Conservation (phyloP, 2,113 vertebrate genomes). For the Podilymbus podiceps region DNA sequence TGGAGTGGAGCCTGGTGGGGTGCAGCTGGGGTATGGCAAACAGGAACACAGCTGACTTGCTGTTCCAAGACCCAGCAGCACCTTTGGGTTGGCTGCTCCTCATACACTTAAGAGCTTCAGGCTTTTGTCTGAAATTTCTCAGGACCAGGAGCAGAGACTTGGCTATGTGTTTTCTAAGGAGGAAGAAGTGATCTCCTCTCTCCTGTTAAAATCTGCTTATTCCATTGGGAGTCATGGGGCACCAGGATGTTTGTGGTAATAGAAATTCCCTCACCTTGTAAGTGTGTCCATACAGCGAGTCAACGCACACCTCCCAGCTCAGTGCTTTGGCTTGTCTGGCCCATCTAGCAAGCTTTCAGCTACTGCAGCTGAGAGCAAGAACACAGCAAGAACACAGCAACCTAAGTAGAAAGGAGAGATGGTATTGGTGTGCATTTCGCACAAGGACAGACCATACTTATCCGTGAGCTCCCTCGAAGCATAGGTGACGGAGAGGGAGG, state of each 20-base stretch:
- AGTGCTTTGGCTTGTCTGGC: not conserved
- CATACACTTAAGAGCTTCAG: not conserved
- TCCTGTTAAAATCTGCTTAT: not conserved
- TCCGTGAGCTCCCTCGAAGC: not conserved
- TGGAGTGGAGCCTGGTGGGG: not conserved
- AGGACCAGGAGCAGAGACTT: not conserved
- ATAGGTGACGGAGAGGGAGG: not conserved
- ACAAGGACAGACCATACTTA: not conserved
- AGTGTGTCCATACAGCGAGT: not conserved
- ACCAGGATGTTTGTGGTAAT: not conserved
- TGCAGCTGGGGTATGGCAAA: not conserved
- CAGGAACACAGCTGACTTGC: not conserved
- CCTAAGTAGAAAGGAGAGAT: not conserved
- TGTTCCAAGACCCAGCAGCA: not conserved
- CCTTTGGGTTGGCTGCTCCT: not conserved
- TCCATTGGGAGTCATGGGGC: not conserved
- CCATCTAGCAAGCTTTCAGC: not conserved
- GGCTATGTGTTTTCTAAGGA: not conserved
- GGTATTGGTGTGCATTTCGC: not conserved
- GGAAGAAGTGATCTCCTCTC: not conserved
- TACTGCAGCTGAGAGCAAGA: not conserved
- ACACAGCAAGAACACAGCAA: not conserved
- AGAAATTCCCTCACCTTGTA: not conserved
- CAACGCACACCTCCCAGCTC: not conserved
- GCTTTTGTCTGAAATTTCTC: not conserved